These are phyloP conservation scores for Augochlorella aurata DNA, from an alignment of 2,888 invertebrate genomes.

Conservation along the genomic window DNA sequence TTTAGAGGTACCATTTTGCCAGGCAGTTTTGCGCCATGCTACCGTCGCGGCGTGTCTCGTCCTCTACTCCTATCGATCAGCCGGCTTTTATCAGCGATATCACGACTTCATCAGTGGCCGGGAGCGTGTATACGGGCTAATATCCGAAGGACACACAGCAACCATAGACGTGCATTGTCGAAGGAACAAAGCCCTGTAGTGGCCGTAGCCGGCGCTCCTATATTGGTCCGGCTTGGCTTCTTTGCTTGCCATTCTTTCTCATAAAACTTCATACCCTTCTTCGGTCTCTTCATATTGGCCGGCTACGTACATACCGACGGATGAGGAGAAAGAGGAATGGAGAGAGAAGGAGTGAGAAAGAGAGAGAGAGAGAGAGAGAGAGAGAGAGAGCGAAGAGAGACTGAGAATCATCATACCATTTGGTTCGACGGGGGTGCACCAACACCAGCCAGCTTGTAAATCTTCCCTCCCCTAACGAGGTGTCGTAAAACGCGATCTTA, in stretches of 20 bases:
- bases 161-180: slow-evolving; percentile 73
- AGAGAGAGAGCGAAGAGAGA: neutral
- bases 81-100: slow-evolving; percentile 64
- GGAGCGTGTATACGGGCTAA: slow-evolving; percentile 71
- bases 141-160: slow-evolving; percentile 67
- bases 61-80: slow-evolving; percentile 36
- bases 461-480: slow-evolving; percentile 79
- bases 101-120: slow-evolving; percentile 73
- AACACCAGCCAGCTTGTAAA: slow-evolving; percentile 73
- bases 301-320: slow-evolving; percentile 42
- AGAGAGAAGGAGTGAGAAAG: slow-evolving; percentile 1
- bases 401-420: slow-evolving; percentile 54
- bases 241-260: slow-evolving; percentile 71
- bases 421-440: slow-evolving; percentile 55
- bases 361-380: neutral
- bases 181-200: slow-evolving; percentile 74
- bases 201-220: slow-evolving; percentile 51
- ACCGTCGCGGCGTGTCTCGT: neutral
- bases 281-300: slow-evolving; percentile 65
- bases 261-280: slow-evolving; percentile 70
- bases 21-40: neutral
- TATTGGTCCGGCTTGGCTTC: slow-evolving; percentile 48
- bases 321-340: neutral
- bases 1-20: neutral
- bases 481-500: slow-evolving; percentile 81